Conservation (phyloP, 2,113 vertebrate species). For the Rousettus leschenaultii region DNA sequence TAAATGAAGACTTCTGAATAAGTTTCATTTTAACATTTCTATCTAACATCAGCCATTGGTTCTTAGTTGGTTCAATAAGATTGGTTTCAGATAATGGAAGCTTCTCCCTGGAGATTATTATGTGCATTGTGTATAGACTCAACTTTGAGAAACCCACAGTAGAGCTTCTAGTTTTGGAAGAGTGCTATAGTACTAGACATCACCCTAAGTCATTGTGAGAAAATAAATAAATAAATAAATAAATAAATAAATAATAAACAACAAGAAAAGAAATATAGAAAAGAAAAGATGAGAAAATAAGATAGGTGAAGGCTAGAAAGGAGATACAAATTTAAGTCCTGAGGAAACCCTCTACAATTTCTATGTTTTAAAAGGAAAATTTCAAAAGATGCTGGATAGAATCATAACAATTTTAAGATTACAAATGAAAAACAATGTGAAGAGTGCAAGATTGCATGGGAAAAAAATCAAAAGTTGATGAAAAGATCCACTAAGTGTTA, state of each 20-base stretch:
- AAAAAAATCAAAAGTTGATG: neutral
- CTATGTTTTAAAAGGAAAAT: neutral
- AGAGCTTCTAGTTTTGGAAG: neutral
- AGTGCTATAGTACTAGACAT: neutral
- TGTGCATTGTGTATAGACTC: neutral
- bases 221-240: neutral
- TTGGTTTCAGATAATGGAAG: neutral
- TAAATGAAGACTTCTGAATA: conserved; percentile 10
- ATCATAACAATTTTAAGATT: neutral
- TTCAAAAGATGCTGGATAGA: neutral
- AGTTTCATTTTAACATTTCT: neutral
- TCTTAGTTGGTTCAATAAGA: neutral
- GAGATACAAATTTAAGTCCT: conserved; percentile 9
- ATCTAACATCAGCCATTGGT: neutral
- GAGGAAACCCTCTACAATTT: neutral
- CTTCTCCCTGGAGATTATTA: neutral
- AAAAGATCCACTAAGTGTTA: neutral
- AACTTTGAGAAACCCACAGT: neutral
- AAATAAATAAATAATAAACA: neutral
- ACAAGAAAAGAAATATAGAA: conserved; percentile 32
- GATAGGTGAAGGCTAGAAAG: neutral
- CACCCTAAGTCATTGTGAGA: neutral
- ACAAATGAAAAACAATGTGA: neutral
- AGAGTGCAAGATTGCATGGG: neutral
- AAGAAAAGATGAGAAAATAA: conserved; percentile 23